Evolutionary conservation across 1,140 invertebrate species (phyloP).

Genomic region (Ericerus pela): DNA sequence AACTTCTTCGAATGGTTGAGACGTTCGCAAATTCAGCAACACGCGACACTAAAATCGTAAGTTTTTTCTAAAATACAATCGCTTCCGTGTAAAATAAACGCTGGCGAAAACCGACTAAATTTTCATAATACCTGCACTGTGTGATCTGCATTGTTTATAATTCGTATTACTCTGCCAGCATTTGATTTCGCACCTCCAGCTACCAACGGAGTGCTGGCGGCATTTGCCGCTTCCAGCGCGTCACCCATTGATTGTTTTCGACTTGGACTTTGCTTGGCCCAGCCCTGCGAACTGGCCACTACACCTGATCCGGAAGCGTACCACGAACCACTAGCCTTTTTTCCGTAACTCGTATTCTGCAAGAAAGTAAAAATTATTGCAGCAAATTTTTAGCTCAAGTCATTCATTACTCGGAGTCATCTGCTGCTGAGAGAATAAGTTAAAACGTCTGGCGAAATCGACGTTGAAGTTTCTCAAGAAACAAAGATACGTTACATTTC

Average conservation of each 20-base stretch:
- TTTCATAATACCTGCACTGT: constrained; percentile 78
- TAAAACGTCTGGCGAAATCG: too few relatives aligned
- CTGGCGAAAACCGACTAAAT: neutral
- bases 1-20: constrained; percentile 89
- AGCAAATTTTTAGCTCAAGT: too few relatives aligned
- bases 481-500: too few relatives aligned
- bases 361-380: constrained; percentile 18
- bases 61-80: neutral
- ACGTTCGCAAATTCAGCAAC: constrained; percentile 74
- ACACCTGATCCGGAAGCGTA: constrained; percentile 46
- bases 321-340: constrained; percentile 73
- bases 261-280: constrained; percentile 51
- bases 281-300: constrained; percentile 33
- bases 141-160: constrained; percentile 82
- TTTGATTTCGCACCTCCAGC: constrained; percentile 44
- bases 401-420: too few relatives aligned
- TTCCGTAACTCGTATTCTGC: constrained; percentile 68
- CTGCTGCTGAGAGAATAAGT: too few relatives aligned
- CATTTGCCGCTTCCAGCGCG: constrained; percentile 44
- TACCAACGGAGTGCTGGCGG: constrained; percentile 32
- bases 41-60: constrained; percentile 54
- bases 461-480: too few relatives aligned
- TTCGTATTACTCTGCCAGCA: constrained; percentile 70
- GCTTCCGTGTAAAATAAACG: neutral
- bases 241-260: constrained; percentile 38